Evolutionary conservation across 2,113 vertebrate species (phyloP).

Genomic region (Gobio gobio): DNA sequence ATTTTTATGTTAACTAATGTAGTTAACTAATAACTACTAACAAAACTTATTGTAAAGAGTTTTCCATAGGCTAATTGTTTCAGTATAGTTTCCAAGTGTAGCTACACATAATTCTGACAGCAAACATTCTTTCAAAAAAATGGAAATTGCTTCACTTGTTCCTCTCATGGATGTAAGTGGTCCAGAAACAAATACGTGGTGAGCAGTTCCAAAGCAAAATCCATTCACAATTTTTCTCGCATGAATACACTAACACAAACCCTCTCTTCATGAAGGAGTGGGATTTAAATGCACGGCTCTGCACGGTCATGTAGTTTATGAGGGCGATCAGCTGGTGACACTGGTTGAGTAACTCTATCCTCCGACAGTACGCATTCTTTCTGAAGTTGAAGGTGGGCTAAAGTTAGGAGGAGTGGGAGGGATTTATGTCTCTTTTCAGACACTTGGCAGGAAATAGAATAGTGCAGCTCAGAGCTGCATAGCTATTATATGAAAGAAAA

Average conservation of each 20-base stretch:
- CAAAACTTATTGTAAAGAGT: too few species aligned
- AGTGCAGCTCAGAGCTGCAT: not conserved
- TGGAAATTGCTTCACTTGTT: not conserved
- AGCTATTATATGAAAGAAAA: not conserved
- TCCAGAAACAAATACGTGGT: not conserved
- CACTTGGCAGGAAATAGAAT: constrained; percentile 9
- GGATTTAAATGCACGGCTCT: constrained; percentile 17
- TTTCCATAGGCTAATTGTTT: not conserved
- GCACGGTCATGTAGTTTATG: constrained; percentile 4
- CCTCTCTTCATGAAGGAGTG: not conserved
- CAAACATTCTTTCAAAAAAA: not conserved
- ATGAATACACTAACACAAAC: not conserved
- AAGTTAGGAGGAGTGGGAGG: constrained; percentile 44
- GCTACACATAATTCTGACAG: not conserved
- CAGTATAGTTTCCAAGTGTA: not conserved
- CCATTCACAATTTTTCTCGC: not conserved
- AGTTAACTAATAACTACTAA: too few species aligned
- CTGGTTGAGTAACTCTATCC: constrained; percentile 36
- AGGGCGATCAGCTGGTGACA: constrained; percentile 25
- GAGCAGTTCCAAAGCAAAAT: not conserved
- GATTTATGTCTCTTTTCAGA: not conserved
- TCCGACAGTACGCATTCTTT: not conserved
- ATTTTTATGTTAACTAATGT: too few species aligned
- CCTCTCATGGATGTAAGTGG: not conserved
- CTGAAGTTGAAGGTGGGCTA: constrained; percentile 44